Conservation (phyloP, 2,113 vertebrate species). For the Shinisaurus crocodilurus region DNA sequence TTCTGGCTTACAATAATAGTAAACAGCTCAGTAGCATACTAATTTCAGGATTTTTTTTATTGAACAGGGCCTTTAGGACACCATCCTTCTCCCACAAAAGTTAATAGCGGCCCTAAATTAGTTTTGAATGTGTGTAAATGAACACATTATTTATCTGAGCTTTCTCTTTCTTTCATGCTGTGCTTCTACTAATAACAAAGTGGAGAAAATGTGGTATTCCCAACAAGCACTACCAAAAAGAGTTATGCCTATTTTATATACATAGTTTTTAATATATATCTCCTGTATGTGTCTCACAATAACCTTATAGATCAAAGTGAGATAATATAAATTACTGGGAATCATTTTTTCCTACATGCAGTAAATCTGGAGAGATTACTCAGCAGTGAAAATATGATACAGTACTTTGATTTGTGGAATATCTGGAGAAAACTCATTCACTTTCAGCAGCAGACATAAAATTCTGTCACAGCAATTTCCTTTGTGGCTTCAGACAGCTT, state of each 20-base stretch:
- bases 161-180: neutral
- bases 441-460: neutral
- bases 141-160: neutral
- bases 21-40: neutral
- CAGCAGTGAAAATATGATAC: neutral
- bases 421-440: neutral
- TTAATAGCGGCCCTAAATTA: neutral
- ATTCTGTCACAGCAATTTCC: neutral
- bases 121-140: neutral
- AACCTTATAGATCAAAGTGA: slow-evolving; percentile 13
- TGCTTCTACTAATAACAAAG: neutral
- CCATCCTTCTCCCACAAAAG: neutral
- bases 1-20: neutral
- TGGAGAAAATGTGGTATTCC: rapidly evolving
- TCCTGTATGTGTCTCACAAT: neutral
- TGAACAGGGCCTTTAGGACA: slow-evolving; percentile 1
- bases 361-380: slow-evolving; percentile 15
- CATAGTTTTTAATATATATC: neutral
- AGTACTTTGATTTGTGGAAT: neutral
- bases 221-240: neutral
- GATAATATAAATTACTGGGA: neutral
- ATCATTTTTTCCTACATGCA: neutral
- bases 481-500: neutral
- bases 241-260: neutral
- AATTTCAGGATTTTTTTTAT: neutral